Percentiles rank a stretch among this genome's conserved stretches.
phyloP scores from a whole-genome alignment of 1,140 invertebrate species.

The Dreissena rostriformis region DNA sequence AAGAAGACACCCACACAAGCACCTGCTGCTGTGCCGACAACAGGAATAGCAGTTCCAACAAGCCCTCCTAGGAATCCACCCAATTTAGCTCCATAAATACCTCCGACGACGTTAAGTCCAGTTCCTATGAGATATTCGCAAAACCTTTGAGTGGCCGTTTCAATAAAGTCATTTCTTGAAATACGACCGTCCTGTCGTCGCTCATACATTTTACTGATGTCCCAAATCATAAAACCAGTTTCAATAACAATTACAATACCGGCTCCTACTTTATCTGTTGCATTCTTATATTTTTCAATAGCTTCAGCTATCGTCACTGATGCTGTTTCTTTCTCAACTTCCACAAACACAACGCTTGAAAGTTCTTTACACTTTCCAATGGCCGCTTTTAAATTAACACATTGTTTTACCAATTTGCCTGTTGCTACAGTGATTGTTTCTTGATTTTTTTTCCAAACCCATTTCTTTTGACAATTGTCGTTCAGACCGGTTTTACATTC shows the following conservation, averaged over 20 bases:
- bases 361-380: not conserved
- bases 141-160: not conserved
- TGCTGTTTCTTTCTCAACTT: not conserved
- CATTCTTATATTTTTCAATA: slow-evolving; percentile 3
- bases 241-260: slow-evolving; percentile 32
- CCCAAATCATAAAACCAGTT: slow-evolving; percentile 19
- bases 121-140: slow-evolving; percentile 6
- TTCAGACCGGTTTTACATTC: slow-evolving; percentile 1
- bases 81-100: not conserved
- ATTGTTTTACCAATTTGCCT: not conserved
- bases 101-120: slow-evolving; percentile 5
- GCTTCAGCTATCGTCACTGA: slow-evolving; percentile 4
- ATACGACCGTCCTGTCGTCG: slow-evolving; percentile 4
- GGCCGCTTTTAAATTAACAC: not conserved
- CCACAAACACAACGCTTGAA: not conserved
- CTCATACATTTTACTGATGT: not conserved
- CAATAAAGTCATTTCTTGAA: slow-evolving; percentile 27
- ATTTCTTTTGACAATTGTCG: not conserved
- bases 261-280: slow-evolving; percentile 11
- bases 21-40: slow-evolving; percentile 4
- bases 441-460: not conserved
- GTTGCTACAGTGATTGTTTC: not conserved
- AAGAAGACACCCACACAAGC: not conserved
- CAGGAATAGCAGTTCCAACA: slow-evolving; percentile 6
- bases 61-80: not conserved